phyloP scores from a whole-genome alignment of 2,888 invertebrate genomes.

The Aphidoletes aphidimyza region DNA sequence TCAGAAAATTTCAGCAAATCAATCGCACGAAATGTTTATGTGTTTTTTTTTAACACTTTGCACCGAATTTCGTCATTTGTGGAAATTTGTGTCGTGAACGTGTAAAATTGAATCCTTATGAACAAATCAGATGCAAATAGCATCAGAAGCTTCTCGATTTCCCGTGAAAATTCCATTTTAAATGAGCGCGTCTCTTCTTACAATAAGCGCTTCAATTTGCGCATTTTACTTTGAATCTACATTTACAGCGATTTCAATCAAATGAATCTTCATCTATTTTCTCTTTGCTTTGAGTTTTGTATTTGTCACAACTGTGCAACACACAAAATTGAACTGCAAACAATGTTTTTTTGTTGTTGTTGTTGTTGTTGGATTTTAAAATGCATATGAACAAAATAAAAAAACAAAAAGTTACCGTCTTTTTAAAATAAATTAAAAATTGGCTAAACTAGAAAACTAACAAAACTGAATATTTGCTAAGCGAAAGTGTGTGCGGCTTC shows the following conservation, averaged over 20 bases:
- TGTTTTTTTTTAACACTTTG: not conserved
- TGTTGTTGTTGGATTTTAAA: too few relatives aligned
- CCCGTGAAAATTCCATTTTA: not conserved
- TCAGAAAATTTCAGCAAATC: not conserved
- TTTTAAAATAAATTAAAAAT: not conserved
- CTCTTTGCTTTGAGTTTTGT: not conserved
- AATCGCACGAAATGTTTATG: not conserved
- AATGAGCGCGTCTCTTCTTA: not conserved
- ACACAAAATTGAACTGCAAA: too few relatives aligned
- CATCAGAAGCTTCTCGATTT: too few relatives aligned
- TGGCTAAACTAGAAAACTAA: not conserved
- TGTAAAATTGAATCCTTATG: not conserved
- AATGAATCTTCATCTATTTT: not conserved
- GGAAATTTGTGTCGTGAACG: not conserved
- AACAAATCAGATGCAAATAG: too few relatives aligned
- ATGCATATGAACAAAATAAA: not conserved
- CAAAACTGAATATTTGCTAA: not conserved
- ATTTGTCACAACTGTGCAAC: not conserved
- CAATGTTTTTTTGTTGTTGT: too few relatives aligned
- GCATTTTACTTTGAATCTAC: not conserved
- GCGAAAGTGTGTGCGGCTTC: not conserved
- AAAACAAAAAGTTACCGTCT: not conserved
- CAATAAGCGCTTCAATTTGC: not conserved
- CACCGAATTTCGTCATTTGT: not conserved
- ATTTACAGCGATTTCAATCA: not conserved